A percentile compares a stretch with the other conserved stretches of the same genome.
These are phyloP conservation scores for Trachelus stipa DNA, from an alignment of 2,888 invertebrate genomes.

Conservation along the genomic window DNA sequence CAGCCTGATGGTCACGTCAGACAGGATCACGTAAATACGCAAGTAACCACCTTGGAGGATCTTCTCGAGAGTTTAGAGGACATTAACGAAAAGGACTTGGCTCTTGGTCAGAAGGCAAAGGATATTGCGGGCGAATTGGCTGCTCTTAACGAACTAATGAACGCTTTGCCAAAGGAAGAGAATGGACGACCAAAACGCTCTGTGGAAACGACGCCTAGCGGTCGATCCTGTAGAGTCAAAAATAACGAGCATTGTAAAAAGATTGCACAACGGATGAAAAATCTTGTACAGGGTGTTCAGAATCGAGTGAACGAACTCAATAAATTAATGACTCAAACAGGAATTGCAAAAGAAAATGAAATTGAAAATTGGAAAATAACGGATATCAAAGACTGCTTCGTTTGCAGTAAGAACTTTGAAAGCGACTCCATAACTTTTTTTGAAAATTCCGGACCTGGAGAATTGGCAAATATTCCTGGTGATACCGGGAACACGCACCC, in stretches of 20 bases:
- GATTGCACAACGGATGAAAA: neutral
- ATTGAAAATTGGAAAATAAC: neutral
- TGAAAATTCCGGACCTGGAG: neutral
- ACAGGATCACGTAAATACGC: neutral
- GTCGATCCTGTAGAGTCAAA: neutral
- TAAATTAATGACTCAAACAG: neutral
- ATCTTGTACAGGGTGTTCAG: neutral
- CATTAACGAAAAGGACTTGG: neutral
- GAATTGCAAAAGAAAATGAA: neutral
- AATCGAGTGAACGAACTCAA: neutral
- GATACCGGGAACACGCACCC: neutral
- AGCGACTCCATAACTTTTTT: neutral
- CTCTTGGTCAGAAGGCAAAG: neutral
- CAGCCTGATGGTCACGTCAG: neutral
- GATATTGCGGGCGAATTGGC: neutral
- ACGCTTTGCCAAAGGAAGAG: neutral
- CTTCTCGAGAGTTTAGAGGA: neutral
- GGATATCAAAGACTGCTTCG: neutral
- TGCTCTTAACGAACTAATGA: neutral
- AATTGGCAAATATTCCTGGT: neutral
- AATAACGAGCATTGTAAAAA: neutral
- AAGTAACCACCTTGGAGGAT: neutral
- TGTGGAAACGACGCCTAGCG: neutral
- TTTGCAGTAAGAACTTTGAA: neutral
- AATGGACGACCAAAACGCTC: neutral